Base-by-base conservation (phyloP, 2,113 vertebrate species). In the Myxocyprinus asiaticus region DNA sequence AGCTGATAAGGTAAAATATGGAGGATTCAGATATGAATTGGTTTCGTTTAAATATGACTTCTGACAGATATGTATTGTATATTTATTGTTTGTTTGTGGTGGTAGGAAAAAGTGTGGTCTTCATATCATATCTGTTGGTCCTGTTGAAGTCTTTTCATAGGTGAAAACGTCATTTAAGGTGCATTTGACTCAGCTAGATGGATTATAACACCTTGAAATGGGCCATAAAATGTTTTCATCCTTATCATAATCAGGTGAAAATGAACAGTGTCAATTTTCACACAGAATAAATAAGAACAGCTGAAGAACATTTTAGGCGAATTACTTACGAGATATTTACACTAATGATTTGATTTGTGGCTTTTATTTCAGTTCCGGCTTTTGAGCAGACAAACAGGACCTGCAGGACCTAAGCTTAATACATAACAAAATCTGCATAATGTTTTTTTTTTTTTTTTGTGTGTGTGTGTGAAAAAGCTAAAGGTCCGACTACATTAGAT, bases 171-270 rank as follows among this genome's bases (percentile, higher is more conserved):
- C 61, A 33, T 33, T 33, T 33, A 33, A 64, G 69, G 69, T 72
- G 48, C 50, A 55, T 65, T 76, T 14, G 15, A 42, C 44, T 75
- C 61, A 65, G 50, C 53, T 62, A 33, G 22, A 33, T 45, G 10
- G 22, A 14, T 65, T 58, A 58, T 7, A 58, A 71, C 22, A 72
- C 79, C 79, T 77, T n/a, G 58, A 84, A 84, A 78, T 81, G 75
- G 74, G 82, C 75, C 79, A 81, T 81, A 81, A 71, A 63, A 76
- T 64, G 74, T 77, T 77, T 68, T 45, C 14, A 65, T 33, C 72
- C 22, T 33, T 33, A 33, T 33, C 22, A 33, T 33, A 33, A 33
- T 33, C 22, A 33, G 22, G 22, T 33, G 22, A 33, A 33, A 33
- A 33, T 33, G 1, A 1, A 33, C 22, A n/a, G n/a, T 33, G 22